Evolutionary conservation across 1,140 invertebrate genomes (phyloP), one percentile per base, ranked within the genome.

Genomic region (Whitmania pigra): DNA sequence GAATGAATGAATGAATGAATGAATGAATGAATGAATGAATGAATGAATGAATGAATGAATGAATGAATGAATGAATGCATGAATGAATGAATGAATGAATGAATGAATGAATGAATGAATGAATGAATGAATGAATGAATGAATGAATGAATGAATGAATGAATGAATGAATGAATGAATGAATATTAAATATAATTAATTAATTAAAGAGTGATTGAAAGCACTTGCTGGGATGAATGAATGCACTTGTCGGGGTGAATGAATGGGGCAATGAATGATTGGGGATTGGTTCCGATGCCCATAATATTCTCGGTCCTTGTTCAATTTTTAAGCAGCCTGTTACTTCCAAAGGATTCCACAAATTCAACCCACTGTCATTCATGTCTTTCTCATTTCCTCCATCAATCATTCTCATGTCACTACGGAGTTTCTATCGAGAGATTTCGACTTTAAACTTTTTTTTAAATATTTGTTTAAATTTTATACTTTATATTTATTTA

Each of bases 81-180:
- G 57, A 17, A 60, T 60, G 57, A 17, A 60, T 60, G 57, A 17
- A 60, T 60, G 57, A 17, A 60, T 60, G 57, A 17, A 60, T 60
- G 57, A 17, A 60, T 60, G 57, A 17, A 60, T 60, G 57, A 17
- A 60, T 60, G 57, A 17, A 60, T 60, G 57, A 17, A 60, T 60
- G 57, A 17, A 60, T 60, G 57, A 17, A 60, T 60, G 57, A 17
- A 60, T 60, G 57, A 17, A 60, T 60, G 57, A 17, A 60, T 60
- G 57, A 17, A 60, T 60, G 57, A 17, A 60, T 60, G 57, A 25
- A 67, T 67, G 66, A 25, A 67, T 67, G 66, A 25, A 67, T 67
- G 66, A 25, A 67, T 67, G n/a, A 25, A 67, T 27, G 66, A 36
- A 67, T 67, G 29, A 6, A 67, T 27, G 29, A 20, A 27, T 67